Conservation (phyloP, 2,113 vertebrate species). For the Macquaria australasica region DNA sequence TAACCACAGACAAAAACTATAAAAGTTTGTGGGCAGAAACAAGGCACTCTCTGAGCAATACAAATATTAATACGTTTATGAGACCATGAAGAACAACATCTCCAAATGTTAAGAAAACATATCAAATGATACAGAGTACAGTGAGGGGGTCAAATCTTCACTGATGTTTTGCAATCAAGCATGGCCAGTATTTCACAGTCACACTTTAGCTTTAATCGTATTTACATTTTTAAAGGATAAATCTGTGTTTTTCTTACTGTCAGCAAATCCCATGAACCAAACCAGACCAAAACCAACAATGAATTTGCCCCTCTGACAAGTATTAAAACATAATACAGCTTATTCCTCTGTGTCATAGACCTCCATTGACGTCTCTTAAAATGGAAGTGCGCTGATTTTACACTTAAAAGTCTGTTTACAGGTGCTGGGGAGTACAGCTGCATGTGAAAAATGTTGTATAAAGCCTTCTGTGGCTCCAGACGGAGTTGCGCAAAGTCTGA, state of each 20-base stretch:
- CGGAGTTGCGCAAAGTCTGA: not conserved
- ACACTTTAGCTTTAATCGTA: too few species aligned
- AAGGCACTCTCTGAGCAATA: too few species aligned
- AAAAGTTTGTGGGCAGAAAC: not conserved
- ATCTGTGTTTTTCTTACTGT: not conserved
- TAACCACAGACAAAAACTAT: not conserved
- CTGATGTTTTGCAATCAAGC: not conserved
- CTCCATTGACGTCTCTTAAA: not conserved
- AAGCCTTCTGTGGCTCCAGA: not conserved
- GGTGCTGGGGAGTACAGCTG: too few species aligned
- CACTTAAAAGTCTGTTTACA: not conserved
- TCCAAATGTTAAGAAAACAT: too few species aligned
- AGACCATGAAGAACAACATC: not conserved
- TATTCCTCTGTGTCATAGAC: not conserved
- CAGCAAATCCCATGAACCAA: not conserved
- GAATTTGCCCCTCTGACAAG: not conserved
- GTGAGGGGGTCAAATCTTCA: not conserved
- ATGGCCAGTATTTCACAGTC: not conserved
- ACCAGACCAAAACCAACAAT: not conserved
- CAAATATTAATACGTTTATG: slow-evolving; percentile 10
- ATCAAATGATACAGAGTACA: too few species aligned
- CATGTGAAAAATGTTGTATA: not conserved
- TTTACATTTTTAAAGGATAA: not conserved
- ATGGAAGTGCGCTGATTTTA: not conserved
- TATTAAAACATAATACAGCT: not conserved